Evolutionary conservation across 2,888 invertebrate genomes (phyloP), one percentile per base, ranked within the genome.

Genomic region (Ceriagrion tenellum): DNA sequence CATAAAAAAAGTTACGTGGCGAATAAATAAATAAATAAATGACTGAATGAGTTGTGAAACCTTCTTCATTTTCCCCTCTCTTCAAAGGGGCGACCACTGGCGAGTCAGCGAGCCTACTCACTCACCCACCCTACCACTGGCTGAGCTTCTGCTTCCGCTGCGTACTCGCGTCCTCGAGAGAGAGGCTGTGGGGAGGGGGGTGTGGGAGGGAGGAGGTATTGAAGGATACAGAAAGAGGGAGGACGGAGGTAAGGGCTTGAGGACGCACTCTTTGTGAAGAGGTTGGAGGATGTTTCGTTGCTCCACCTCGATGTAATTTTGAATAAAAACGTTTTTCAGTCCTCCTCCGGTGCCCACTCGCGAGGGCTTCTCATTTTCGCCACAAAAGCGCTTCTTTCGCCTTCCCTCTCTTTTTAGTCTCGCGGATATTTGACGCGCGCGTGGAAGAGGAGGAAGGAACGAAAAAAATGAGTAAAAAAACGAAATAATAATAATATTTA

Each of bases 71-170:
- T 91, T 91, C 90, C 47, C n/a, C n/a, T n/a, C 47, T 47, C 47
- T 47, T 8, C 30, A 59, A 90, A 59, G 30, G 90, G 40, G 63
- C 91, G 91, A 91, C 91, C 91, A 91, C 40, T 91, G 91, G 91
- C 91, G 91, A 91, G 91, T 91, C 40, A 69, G 40, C 59, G 91
- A 59, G 91, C 0, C 91, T 40, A 59, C 90, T 90, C 47, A 47
- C 47, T 47, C 47, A 47, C 47, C 8, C n/a, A n/a, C n/a, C n/a
- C n/a, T n/a, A n/a, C 47, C 47, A 47, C 90, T n/a, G n/a, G 55
- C 20, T 23, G 13, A 56, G 20, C 59, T 23, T 18, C 47, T 47
- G 47, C 47, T 47, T 0, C 23, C 12, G 8, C 10, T n/a, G 69
- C 69, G 69, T 69, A n/a, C 26, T 69, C n/a, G 26, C 69, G 23